Evolutionary conservation across 2,113 vertebrate species (phyloP).

Genomic region (Ovis canadensis): DNA sequence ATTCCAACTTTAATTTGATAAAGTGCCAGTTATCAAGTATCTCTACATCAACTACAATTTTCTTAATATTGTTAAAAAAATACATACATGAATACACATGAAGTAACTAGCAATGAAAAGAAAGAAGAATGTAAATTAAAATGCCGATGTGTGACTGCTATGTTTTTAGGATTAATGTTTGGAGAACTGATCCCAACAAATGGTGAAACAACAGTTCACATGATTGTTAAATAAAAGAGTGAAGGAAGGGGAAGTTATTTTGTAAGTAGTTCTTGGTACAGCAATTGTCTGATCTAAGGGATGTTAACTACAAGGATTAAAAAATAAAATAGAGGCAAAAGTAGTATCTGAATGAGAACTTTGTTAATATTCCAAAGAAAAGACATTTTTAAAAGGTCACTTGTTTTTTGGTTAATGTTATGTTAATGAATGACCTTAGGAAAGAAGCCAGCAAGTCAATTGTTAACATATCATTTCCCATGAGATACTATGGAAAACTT

Average conservation of each 20-base stretch:
- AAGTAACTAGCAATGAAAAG: neutral
- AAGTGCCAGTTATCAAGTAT: neutral
- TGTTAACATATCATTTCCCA: neutral
- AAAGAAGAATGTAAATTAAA: neutral
- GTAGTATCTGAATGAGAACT: neutral
- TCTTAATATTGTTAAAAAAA: neutral
- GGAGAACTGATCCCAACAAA: neutral
- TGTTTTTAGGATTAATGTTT: neutral
- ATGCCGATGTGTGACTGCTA: neutral
- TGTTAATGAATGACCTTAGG: neutral
- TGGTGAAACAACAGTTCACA: neutral
- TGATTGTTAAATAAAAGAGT: neutral
- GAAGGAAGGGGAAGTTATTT: neutral
- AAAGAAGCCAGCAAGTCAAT: neutral
- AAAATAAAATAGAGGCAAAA: neutral
- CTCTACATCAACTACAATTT: neutral
- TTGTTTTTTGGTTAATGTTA: neutral
- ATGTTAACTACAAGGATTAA: neutral
- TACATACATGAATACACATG: neutral
- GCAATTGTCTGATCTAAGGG: neutral
- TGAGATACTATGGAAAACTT: neutral
- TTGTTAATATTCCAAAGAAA: neutral
- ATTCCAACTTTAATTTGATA: conserved; percentile 1
- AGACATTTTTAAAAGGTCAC: conserved; percentile 5
- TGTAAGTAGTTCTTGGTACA: neutral